Base-by-base conservation (phyloP, 2,113 vertebrate genomes). In the Poeciliopsis retropinna region DNA sequence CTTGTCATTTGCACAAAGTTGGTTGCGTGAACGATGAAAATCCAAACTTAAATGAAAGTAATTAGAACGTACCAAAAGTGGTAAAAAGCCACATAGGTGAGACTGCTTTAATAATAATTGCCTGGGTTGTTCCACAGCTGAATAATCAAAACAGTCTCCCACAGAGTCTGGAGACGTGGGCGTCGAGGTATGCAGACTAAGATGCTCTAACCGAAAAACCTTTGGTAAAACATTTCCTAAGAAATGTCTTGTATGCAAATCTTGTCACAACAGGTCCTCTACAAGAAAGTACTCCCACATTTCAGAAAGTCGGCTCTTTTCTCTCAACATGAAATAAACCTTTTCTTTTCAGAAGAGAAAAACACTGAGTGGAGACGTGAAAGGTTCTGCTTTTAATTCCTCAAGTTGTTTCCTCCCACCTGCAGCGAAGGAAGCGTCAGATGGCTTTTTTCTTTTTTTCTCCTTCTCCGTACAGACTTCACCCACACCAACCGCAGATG, bases 341-440 rank as follows among this genome's bases (percentile, higher is more conserved):
- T 25, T 22, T 1, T 30, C 3, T 29, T 31, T 19, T 10, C 11
- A 10, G 22, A 9, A 27, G 1, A 27, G 6, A 17, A 25, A 64
- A 65, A 5, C 3, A 13, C 32, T 31, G 39, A 29, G 27, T 2
- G 7, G 15, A 62, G 25, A 57, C 6, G n/a, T 34, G 25, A 51
- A 44, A 22, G n/a, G 51, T 62, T 62, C 70, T 62, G 29, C 0
- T 66, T 39, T n/a, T 67, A 30, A 14, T 30, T 62, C 39, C 30
- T 34, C 37, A 44, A 31, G 30, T 19, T 22, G 29, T 47, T 57
- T 31, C 27, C 27, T 62, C 41, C 37, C 3, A 29, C 54, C 22
- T 47, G 25, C 76, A 37, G 70, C 34, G 15, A 78, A 62, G 28
- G n/a, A 62, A 62, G 22, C 57, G 28, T 69, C 39, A 34, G 1